Evolutionary conservation across 1,140 invertebrate species (phyloP).

Genomic region (Panonychus citri): DNA sequence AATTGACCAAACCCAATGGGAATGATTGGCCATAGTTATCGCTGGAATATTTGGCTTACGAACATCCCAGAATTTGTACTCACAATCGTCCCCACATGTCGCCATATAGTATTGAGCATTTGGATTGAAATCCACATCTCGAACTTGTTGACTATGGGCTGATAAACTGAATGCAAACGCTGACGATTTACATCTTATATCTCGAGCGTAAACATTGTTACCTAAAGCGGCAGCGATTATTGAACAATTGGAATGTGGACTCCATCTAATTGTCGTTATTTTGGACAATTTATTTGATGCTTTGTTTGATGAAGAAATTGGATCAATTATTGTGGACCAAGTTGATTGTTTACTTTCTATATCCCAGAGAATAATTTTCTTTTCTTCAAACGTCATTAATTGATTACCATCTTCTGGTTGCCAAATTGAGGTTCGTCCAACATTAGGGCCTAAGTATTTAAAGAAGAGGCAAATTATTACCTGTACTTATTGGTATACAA

Average conservation of each 20-base stretch:
- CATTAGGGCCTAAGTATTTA: background rate
- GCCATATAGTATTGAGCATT: conserved; percentile 83
- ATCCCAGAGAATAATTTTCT: conserved; percentile 40
- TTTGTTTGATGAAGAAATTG: background rate
- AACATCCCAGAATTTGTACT: conserved; percentile 85
- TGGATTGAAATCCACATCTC: conserved; percentile 87
- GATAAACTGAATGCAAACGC: conserved; percentile 43
- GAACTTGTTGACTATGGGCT: conserved; percentile 61
- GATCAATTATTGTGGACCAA: background rate
- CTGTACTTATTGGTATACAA: background rate
- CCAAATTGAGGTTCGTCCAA: conserved; percentile 21
- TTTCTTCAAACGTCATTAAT: conserved; percentile 46
- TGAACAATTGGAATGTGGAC: conserved; percentile 65
- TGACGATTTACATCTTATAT: conserved; percentile 34
- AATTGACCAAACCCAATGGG: conserved; percentile 88
- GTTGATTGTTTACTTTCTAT: conserved; percentile 22
- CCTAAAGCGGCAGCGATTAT: conserved; percentile 64
- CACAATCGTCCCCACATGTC: conserved; percentile 83
- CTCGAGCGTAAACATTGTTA: conserved; percentile 59
- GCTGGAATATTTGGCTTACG: conserved; percentile 51
- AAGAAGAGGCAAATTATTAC: background rate
- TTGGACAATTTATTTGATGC: conserved; percentile 41
- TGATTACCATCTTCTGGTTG: conserved; percentile 52
- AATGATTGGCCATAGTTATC: conserved; percentile 61
- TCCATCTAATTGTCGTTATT: conserved; percentile 66